Percentiles rank a stretch among this genome's conserved stretches.
These are phyloP conservation scores for Drosophila kepulauana DNA, from an alignment of 1,140 invertebrate genomes.

Conservation along the genomic window DNA sequence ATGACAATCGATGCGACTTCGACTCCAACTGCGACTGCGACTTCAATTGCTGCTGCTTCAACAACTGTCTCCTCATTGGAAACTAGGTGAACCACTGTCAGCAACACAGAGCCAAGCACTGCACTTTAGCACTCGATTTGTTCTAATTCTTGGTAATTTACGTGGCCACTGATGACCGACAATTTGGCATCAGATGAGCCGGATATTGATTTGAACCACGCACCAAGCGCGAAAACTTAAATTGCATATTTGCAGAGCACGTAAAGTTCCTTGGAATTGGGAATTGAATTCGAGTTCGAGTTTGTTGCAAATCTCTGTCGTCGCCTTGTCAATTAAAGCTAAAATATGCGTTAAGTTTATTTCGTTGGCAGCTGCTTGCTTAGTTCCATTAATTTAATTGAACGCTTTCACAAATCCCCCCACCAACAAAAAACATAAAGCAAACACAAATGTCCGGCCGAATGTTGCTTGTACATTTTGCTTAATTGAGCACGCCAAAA, in stretches of 20 bases:
- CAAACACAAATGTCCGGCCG: slow-evolving; percentile 35
- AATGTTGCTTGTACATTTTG: slow-evolving; percentile 24
- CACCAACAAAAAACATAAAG: slow-evolving; percentile 15
- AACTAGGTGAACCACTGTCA: slow-evolving; percentile 77
- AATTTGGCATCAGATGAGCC: slow-evolving; percentile 65
- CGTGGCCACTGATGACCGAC: slow-evolving; percentile 45
- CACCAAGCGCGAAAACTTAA: not conserved
- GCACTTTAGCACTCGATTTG: slow-evolving; percentile 40
- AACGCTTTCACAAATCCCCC: slow-evolving; percentile 82
- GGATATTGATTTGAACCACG: slow-evolving; percentile 53
- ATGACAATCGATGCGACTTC: slow-evolving; percentile 62
- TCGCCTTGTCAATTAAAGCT: slow-evolving; percentile 54
- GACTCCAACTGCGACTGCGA: not conserved
- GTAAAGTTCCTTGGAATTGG: no score
- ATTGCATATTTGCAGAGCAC: not conserved
- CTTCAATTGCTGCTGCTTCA: not conserved
- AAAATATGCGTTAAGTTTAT: slow-evolving; percentile 54
- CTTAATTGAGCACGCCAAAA: slow-evolving; percentile 66
- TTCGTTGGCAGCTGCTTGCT: slow-evolving; percentile 49
- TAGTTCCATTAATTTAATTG: slow-evolving; percentile 79
- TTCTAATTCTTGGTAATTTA: slow-evolving; percentile 81
- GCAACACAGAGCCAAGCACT: slow-evolving; percentile 32
- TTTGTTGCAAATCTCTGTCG: not conserved
- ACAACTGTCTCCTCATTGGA: slow-evolving; percentile 57
- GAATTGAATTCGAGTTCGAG: not conserved